phyloP scores from a whole-genome alignment of 2,113 vertebrate species.

The Bos javanicus region DNA sequence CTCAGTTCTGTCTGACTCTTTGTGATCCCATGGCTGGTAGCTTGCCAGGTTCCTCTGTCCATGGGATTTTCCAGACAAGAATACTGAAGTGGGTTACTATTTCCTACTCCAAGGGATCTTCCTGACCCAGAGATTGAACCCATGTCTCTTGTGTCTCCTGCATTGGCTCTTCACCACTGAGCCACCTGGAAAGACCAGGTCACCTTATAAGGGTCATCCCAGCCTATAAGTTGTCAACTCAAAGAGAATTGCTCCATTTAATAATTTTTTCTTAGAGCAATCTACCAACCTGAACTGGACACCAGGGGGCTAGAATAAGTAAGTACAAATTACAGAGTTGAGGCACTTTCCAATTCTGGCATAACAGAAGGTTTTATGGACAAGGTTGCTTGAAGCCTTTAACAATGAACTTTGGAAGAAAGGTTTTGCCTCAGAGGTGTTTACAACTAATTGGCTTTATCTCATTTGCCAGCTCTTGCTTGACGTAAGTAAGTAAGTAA shows the following conservation, averaged over 20 bases:
- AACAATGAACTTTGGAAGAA: background rate
- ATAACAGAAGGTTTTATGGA: background rate
- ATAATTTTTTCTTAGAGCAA: background rate
- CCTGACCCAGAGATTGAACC: background rate
- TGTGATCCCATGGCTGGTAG: background rate
- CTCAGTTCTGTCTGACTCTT: background rate
- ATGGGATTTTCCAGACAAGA: background rate
- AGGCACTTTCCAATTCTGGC: background rate
- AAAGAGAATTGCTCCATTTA: constrained; percentile 5
- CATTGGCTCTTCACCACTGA: background rate
- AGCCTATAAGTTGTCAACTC: background rate
- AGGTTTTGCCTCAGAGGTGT: background rate
- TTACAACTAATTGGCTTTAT: constrained; percentile 27
- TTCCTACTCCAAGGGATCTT: background rate
- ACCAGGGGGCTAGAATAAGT: background rate
- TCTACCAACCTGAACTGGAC: background rate
- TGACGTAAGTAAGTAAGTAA: background rate
- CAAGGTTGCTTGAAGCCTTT: background rate
- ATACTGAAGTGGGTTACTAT: background rate
- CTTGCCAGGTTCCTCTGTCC: background rate
- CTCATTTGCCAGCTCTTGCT: background rate
- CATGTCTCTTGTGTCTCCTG: background rate
- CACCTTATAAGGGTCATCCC: background rate
- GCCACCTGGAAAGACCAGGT: background rate
- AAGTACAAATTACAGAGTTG: background rate